Conservation (phyloP, 2,797 vertebrate species). For the Botia kubotai region DNA sequence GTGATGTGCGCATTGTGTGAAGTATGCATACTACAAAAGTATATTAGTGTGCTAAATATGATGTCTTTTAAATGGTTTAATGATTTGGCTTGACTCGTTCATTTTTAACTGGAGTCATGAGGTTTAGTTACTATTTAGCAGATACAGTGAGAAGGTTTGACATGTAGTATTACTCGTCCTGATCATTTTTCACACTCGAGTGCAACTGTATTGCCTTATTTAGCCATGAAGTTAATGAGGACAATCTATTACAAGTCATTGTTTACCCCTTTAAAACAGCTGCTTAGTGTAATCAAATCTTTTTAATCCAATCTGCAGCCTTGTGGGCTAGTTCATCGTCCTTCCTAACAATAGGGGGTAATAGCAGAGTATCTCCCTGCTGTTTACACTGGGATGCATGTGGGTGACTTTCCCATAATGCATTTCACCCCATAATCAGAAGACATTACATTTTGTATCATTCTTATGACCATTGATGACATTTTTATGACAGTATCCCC, state of each 20-base stretch:
- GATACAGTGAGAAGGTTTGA: conserved; percentile 49
- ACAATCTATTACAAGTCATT: conserved; percentile 62
- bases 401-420: background rate
- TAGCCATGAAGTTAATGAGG: conserved; percentile 67
- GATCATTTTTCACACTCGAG: conserved; percentile 63
- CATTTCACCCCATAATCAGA: background rate
- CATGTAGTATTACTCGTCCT: conserved; percentile 59
- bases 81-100: background rate
- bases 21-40: background rate
- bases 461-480: background rate
- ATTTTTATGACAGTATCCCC: background rate
- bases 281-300: conserved; percentile 61
- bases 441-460: background rate
- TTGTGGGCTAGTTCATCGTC: conserved; percentile 49
- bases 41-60: background rate
- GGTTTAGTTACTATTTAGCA: conserved; percentile 2
- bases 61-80: background rate
- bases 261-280: conserved; percentile 60
- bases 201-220: conserved; percentile 63
- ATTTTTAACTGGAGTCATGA: background rate
- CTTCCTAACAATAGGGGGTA: conserved; percentile 45
- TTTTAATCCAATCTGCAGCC: conserved; percentile 58
- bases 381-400: background rate
- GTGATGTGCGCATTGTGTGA: no score
- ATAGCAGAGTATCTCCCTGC: conserved; percentile 41